phyloP scores from a whole-genome alignment of 2,888 invertebrate species.

The Glomeris marginata region DNA sequence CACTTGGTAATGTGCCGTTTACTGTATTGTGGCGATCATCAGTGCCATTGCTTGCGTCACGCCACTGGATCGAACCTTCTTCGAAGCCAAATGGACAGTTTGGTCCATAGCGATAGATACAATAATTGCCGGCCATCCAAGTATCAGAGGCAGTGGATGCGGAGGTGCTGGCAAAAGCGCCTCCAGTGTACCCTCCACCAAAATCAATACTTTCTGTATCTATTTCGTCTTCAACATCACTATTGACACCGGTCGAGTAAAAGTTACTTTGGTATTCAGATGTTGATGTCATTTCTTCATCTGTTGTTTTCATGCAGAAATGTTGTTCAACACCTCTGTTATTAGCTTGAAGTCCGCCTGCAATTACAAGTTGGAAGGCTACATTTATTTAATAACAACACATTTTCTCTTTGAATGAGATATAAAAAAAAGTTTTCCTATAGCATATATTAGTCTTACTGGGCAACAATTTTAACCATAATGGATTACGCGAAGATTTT shows the following conservation, averaged over 20 bases:
- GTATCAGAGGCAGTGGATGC: constrained; percentile 1
- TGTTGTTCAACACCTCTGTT: constrained; percentile 20
- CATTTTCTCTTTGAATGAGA: too few relatives aligned
- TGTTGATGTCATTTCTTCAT: background rate
- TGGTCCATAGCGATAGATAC: constrained; percentile 19
- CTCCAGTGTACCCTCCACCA: constrained; percentile 7
- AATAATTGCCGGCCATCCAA: constrained; percentile 22
- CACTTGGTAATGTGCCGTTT: constrained; percentile 16
- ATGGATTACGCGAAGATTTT: too few relatives aligned
- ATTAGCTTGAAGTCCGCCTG: constrained; percentile 17
- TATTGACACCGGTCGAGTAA: too few relatives aligned
- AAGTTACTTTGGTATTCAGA: too few relatives aligned
- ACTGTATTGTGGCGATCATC: constrained; percentile 10
- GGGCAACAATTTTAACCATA: too few relatives aligned
- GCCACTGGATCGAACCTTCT: constrained; percentile 20
- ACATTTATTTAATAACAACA: background rate
- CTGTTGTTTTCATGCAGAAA: constrained; percentile 19
- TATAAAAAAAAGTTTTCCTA: too few relatives aligned
- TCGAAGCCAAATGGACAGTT: constrained; percentile 19
- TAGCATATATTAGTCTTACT: too few relatives aligned
- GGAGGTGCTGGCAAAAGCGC: background rate
- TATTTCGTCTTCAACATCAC: too few relatives aligned
- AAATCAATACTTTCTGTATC: too few relatives aligned
- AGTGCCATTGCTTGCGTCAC: constrained; percentile 15
- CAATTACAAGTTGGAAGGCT: background rate